These are phyloP conservation scores for Ceriagrion tenellum DNA, from an alignment of 2,888 invertebrate genomes.

Conservation along the genomic window DNA sequence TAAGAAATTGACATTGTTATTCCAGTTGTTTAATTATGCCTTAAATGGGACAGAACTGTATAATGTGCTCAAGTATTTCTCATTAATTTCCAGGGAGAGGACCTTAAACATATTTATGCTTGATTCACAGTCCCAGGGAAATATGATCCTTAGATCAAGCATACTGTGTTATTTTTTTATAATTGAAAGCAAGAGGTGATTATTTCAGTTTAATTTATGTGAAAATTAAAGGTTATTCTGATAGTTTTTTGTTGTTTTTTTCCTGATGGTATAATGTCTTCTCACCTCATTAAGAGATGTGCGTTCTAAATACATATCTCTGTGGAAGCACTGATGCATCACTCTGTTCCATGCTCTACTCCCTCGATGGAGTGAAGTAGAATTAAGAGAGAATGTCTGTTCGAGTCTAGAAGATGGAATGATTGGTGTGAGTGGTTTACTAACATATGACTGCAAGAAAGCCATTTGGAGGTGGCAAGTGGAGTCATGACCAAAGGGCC, in stretches of 20 bases:
- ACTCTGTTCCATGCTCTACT: no score
- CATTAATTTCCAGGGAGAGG: constrained; percentile 54
- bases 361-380: no score
- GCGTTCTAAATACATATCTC: no score
- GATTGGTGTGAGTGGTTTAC: no score
- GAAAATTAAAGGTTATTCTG: constrained; percentile 66
- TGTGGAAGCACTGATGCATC: no score
- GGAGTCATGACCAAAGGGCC: no score
- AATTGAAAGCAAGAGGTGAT: constrained; percentile 53
- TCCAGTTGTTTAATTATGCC: constrained; percentile 42
- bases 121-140: constrained; percentile 45
- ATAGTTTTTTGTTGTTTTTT: constrained; percentile 50
- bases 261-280: neutral
- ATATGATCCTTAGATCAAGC: constrained; percentile 43
- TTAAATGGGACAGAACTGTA: constrained; percentile 49
- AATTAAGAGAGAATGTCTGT: no score
- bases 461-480: no score
- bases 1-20: constrained; percentile 1
- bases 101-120: constrained; percentile 29
- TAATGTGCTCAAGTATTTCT: constrained; percentile 61
- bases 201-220: constrained; percentile 65
- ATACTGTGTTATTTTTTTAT: constrained; percentile 64
- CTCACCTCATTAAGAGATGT: no score
- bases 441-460: no score
- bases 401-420: no score